Conservation (phyloP, 2,113 vertebrate species). For the Potamarius usumacintae region DNA sequence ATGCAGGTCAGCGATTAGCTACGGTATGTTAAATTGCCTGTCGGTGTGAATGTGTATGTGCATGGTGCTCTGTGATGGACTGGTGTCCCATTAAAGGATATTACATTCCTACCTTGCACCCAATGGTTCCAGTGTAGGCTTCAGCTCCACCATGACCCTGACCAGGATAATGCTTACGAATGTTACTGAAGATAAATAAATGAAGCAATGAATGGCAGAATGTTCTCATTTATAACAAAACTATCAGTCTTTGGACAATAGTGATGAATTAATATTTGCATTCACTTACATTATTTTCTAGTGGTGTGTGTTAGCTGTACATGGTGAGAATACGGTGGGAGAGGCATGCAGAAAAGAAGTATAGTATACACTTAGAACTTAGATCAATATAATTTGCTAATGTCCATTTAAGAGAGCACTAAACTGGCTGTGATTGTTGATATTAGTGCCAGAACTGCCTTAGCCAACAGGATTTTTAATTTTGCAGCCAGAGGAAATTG, state of each 20-base stretch:
- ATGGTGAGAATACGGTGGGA: neutral
- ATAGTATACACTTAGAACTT: neutral
- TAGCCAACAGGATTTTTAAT: slow-evolving; percentile 19
- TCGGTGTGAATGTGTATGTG: neutral
- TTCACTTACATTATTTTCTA: neutral
- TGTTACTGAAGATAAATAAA: neutral
- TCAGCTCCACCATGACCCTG: neutral
- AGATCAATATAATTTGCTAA: slow-evolving; percentile 2
- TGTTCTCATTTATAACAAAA: slow-evolving; percentile 40
- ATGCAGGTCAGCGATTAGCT: neutral
- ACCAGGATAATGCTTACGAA: neutral
- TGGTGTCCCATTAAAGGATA: neutral
- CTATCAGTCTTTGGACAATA: slow-evolving; percentile 12
- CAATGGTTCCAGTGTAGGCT: neutral
- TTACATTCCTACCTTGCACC: neutral
- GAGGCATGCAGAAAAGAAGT: neutral
- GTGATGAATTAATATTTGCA: slow-evolving; percentile 2
- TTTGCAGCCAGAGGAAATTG: slow-evolving; percentile 29
- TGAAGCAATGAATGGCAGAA: slow-evolving; percentile 28
- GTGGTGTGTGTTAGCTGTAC: neutral
- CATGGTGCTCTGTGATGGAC: neutral
- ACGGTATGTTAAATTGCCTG: neutral
- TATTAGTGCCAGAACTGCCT: slow-evolving; percentile 3
- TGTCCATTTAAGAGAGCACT: neutral
- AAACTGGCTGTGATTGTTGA: slow-evolving; percentile 23